A percentile compares a stretch with the other conserved stretches of the same genome.
Conservation (phyloP, 2,888 invertebrate genomes). For the Petrolisthes cinctipes region DNA sequence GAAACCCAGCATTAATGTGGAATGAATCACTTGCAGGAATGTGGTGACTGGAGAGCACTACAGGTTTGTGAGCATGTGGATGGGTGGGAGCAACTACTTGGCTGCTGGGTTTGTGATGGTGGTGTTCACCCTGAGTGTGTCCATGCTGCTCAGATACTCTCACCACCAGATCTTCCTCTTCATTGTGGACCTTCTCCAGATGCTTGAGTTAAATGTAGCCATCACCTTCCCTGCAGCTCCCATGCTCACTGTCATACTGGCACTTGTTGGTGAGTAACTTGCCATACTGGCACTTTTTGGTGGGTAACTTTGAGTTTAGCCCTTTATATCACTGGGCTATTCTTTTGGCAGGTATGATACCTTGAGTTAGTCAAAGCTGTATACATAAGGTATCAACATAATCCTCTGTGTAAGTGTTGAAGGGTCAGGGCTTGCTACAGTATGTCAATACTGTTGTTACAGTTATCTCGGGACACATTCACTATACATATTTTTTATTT, state of each 20-base stretch:
- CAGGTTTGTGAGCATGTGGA: conserved; percentile 97
- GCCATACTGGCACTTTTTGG: background rate
- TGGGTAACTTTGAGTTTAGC: background rate
- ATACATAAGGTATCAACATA: too few relatives aligned
- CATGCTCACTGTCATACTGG: conserved; percentile 94
- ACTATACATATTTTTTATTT: too few relatives aligned
- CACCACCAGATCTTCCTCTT: conserved; percentile 99
- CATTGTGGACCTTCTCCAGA: conserved; percentile 97
- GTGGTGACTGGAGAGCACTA: conserved; percentile 98
- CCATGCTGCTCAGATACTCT: conserved; percentile 81
- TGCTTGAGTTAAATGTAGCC: conserved; percentile 95
- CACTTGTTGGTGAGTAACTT: conserved; percentile 86
- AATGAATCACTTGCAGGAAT: conserved; percentile 76
- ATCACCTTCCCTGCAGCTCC: conserved; percentile 97
- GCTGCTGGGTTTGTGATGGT: conserved; percentile 98
- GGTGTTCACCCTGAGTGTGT: conserved; percentile 81
- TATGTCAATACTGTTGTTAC: too few relatives aligned
- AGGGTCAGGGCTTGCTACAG: too few relatives aligned
- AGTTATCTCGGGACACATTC: too few relatives aligned
- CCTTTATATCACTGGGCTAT: too few relatives aligned
- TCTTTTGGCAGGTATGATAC: too few relatives aligned
- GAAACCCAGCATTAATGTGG: too few relatives aligned
- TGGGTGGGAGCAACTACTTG: conserved; percentile 93
- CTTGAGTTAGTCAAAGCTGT: too few relatives aligned
- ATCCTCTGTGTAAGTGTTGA: too few relatives aligned